Evolutionary conservation across 2,888 invertebrate genomes (phyloP).

Genomic region (Lycaena phlaeas): DNA sequence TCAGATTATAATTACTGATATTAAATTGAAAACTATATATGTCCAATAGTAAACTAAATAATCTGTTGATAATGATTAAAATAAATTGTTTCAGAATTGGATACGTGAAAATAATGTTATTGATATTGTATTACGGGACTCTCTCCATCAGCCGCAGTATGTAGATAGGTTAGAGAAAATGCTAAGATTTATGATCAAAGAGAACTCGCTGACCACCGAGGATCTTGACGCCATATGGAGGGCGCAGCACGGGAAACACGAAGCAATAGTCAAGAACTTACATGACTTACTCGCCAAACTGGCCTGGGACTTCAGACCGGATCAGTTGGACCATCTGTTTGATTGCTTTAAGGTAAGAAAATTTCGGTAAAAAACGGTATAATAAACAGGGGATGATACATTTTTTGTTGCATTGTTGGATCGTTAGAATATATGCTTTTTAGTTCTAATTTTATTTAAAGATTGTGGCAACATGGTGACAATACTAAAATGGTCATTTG

Average conservation of each 20-base stretch:
- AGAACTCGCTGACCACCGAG: constrained; percentile 87
- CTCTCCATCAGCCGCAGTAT: constrained; percentile 97
- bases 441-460: too few species aligned
- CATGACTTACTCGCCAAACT: constrained; percentile 96
- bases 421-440: too few species aligned
- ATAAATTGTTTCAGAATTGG: constrained; percentile 81
- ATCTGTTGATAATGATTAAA: too few species aligned
- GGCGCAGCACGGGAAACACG: constrained; percentile 97
- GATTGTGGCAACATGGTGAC: too few species aligned
- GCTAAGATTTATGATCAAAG: constrained; percentile 96
- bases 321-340: constrained; percentile 96
- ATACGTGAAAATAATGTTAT: constrained; percentile 96
- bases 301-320: constrained; percentile 98
- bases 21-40: too few species aligned
- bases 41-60: too few species aligned
- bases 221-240: constrained; percentile 98
- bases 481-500: too few species aligned
- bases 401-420: too few species aligned
- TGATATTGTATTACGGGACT: constrained; percentile 95
- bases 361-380: too few species aligned
- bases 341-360: constrained; percentile 90
- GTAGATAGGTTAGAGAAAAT: constrained; percentile 98
- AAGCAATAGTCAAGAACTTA: constrained; percentile 98
- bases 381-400: too few species aligned
- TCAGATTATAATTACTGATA: too few species aligned